Evolutionary conservation across 1,140 invertebrate species (phyloP).

Genomic region (Zaprionus inermis): DNA sequence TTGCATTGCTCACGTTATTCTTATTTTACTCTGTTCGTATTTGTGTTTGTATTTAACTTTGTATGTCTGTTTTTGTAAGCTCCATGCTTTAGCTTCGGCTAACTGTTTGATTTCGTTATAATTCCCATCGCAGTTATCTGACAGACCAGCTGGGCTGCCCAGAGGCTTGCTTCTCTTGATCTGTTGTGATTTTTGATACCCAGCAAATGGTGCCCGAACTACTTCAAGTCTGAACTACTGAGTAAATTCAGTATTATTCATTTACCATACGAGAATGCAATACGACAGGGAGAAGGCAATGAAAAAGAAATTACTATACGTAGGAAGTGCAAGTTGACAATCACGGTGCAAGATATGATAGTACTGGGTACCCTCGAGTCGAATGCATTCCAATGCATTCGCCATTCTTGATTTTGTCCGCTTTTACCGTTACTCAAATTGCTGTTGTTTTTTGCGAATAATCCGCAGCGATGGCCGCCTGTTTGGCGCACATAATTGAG

Average conservation of each 20-base stretch:
- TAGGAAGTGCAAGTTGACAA: no score
- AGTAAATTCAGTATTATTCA: no score
- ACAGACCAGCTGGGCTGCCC: slow-evolving; percentile 40
- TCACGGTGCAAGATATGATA: no score
- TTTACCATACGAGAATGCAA: no score
- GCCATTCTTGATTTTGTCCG: slow-evolving; percentile 16
- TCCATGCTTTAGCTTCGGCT: slow-evolving; percentile 4
- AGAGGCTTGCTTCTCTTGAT: slow-evolving; percentile 23
- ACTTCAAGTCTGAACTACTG: no score
- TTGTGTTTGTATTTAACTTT: slow-evolving; percentile 73
- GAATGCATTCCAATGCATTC: not conserved
- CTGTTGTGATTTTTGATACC: not conserved
- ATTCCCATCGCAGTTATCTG: slow-evolving; percentile 59
- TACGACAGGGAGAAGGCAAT: no score
- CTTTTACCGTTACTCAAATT: slow-evolving; percentile 61
- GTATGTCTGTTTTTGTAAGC: slow-evolving; percentile 37
- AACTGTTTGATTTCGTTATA: slow-evolving; percentile 76
- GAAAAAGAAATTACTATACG: no score
- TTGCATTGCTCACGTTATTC: not conserved
- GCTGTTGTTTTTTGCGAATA: slow-evolving; percentile 75
- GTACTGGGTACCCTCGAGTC: not conserved
- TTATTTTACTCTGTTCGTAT: slow-evolving; percentile 26
- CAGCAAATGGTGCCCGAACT: not conserved
- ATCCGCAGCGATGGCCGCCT: slow-evolving; percentile 65
- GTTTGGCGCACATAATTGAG: slow-evolving; percentile 82